Base-by-base conservation (phyloP, 2,888 invertebrate genomes). In the Noctua comes region DNA sequence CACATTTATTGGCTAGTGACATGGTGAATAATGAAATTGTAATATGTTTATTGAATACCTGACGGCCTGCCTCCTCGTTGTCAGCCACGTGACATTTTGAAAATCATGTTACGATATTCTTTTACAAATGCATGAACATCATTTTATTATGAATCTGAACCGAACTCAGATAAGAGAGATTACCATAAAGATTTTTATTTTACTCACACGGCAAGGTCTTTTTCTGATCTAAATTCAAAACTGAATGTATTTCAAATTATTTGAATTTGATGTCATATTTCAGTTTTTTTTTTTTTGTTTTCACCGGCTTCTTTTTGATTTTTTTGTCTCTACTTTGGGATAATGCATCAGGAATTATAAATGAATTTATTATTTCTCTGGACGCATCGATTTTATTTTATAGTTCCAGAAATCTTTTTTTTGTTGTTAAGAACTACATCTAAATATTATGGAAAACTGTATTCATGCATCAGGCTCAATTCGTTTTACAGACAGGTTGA, bases 81-180 rank as follows among this genome's bases (percentile, higher is more conserved):
- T 48, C 18, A 11, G 90, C 90, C 93, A 92, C 96, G 96, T 95
- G 95, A 94, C 74, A 77, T 73, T 68, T 87, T 84, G 86, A 91
- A 90, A 92, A 93, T 90, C 90, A 92, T 92, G 91, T 90, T 90
- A 83, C 85, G 86, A 83, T 90, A 91, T 91, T 91, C 91, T 91
- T 89, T 91, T 90, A 91, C 91, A 92, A 92, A 93, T 94, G 89
- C 90, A 93, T 91, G 91, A 91, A 88, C 88, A 93, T 93, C 88
- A 93, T 94, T 94, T 94, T 92, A 94, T 94, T 94, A 95, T 95
- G 95, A 95, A 95, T 95, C 93, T 91, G 92, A 93, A 91, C 90
- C 91, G 88, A 77, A 85, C 89, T 74, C 88, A 86, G 91, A 91
- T 93, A 92, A 91, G 75, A 84, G 77, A 70, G 8, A 94, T 94